phyloP scores from a whole-genome alignment of 2,113 vertebrate species.

The Elaphurus davidianus region DNA sequence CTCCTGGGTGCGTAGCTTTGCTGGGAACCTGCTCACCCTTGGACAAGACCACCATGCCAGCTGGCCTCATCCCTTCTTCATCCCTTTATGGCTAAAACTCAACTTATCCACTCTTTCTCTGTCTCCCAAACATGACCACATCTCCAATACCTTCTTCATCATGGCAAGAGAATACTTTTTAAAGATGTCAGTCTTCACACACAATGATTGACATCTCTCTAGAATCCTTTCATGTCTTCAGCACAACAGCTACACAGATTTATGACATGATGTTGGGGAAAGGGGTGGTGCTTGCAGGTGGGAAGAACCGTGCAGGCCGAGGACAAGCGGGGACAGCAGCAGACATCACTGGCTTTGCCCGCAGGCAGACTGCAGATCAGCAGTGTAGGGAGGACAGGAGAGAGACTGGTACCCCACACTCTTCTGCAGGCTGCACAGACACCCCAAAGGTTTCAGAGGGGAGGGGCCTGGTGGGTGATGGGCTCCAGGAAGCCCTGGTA shows the following conservation, averaged over 20 bases:
- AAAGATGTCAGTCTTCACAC: not conserved
- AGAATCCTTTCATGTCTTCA: not conserved
- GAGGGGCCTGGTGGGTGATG: not conserved
- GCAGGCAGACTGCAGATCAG: not conserved
- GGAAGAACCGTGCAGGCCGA: not conserved
- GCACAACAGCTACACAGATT: not conserved
- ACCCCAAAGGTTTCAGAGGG: not conserved
- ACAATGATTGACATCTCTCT: not conserved
- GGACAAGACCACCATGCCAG: not conserved
- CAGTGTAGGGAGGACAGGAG: not conserved
- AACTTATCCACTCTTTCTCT: not conserved
- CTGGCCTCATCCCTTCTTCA: not conserved
- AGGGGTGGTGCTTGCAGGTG: not conserved
- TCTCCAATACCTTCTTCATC: not conserved
- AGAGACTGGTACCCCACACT: not conserved
- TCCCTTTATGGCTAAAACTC: not conserved
- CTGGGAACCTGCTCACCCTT: not conserved
- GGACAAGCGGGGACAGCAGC: not conserved
- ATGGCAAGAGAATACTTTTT: not conserved
- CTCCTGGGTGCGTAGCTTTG: not conserved
- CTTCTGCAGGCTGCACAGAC: not conserved
- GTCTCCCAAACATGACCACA: not conserved
- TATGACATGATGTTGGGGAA: not conserved
- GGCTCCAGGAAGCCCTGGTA: not conserved
- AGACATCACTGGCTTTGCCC: not conserved